Conservation (phyloP, 2,888 invertebrate genomes). For the Morpho helenor region DNA sequence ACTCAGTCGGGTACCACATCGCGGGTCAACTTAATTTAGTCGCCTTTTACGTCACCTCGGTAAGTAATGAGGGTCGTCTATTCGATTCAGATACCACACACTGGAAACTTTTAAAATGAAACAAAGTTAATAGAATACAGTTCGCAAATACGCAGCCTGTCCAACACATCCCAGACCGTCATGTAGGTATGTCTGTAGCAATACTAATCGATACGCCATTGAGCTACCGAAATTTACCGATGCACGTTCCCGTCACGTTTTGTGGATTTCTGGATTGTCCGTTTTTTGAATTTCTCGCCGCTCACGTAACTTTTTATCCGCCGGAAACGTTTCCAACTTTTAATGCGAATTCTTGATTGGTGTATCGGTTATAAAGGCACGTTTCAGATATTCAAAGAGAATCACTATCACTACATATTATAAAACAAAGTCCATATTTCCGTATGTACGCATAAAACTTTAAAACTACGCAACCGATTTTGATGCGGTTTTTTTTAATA, state of each 20-base stretch:
- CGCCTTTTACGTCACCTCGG: no score
- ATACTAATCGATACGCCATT: conserved; percentile 20
- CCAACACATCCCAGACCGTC: conserved; percentile 10
- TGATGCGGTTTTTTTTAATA: no score
- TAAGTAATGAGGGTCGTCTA: no score
- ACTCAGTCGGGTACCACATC: no score
- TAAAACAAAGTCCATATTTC: no score
- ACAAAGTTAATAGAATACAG: not conserved
- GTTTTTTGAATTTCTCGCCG: conserved; percentile 13
- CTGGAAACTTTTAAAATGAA: no score
- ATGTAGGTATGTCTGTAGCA: conserved; percentile 8
- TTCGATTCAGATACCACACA: no score
- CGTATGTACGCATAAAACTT: no score
- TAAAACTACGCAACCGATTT: no score
- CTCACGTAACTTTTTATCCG: conserved; percentile 1
- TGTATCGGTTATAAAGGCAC: not conserved
- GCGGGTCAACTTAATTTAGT: no score
- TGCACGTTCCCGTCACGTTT: conserved; percentile 15
- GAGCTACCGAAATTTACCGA: conserved; percentile 18
- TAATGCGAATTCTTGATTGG: not conserved
- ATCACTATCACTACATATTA: no score
- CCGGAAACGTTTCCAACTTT: not conserved
- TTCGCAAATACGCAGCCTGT: conserved; percentile 6
- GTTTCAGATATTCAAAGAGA: no score
- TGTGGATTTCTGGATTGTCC: conserved; percentile 11